Conservation (phyloP, 1,140 invertebrate genomes). For the Drosophila rhopaloa region DNA sequence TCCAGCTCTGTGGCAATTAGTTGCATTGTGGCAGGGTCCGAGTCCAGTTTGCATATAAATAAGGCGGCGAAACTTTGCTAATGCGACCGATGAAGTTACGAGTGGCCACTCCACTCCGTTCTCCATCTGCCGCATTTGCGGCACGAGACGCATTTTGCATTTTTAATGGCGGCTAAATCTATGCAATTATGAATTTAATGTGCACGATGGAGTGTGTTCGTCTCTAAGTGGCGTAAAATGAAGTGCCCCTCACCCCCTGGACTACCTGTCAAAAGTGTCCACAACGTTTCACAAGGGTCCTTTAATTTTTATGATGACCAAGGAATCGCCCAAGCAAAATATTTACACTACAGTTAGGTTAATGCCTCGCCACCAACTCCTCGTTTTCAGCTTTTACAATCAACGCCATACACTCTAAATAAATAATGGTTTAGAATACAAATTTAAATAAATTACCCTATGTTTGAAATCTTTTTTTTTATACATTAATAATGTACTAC, state of each 20-base stretch:
- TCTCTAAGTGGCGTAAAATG: conserved; percentile 19
- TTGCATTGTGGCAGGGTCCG: conserved; percentile 33
- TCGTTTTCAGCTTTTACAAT: conserved; percentile 1
- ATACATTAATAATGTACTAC: too few relatives aligned
- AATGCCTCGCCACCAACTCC: neutral
- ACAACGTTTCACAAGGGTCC: conserved; percentile 1
- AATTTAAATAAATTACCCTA: neutral
- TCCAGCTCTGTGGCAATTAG: conserved; percentile 34
- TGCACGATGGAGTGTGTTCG: conserved; percentile 9
- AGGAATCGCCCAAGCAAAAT: conserved; percentile 10
- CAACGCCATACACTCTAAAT: neutral
- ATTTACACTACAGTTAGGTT: conserved; percentile 10
- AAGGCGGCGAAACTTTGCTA: conserved; percentile 56
- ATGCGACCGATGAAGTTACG: conserved; percentile 57
- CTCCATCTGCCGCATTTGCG: neutral
- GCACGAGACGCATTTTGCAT: conserved; percentile 52
- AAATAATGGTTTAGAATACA: neutral
- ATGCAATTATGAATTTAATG: conserved; percentile 53
- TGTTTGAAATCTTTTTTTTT: too few relatives aligned
- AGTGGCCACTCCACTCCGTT: neutral
- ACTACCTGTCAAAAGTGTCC: conserved; percentile 25
- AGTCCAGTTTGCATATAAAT: conserved; percentile 65
- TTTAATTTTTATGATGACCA: conserved; percentile 9
- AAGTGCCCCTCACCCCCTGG: neutral
- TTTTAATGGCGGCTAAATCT: conserved; percentile 53